Base-by-base conservation (phyloP, 2,797 vertebrate species). In the Gadopsis marmoratus region DNA sequence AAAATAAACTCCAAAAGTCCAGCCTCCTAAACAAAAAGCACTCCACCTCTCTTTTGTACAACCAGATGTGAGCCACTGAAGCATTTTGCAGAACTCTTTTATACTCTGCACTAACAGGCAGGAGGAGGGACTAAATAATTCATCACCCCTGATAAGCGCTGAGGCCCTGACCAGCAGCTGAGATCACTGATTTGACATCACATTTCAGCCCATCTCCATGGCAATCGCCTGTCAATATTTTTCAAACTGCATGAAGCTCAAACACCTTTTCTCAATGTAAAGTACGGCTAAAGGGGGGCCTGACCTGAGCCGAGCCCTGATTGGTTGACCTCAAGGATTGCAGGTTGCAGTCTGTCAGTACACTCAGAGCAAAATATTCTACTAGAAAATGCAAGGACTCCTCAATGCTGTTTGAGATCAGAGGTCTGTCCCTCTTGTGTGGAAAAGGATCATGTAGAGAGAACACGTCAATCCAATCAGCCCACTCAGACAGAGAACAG, bases 401-500 rank as follows among this genome's bases (percentile, higher is more conserved):
- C 21, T 37, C 6, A 10, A 1, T 23, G 23, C 21, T 26, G 72
- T 31, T 16, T 67, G 63, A 71, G 55, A 63, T 79, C 74, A 56
- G 69, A 68, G 76, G 82, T 65, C 58, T 68, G 77, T 47, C 14
- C 39, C 53, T 60, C 35, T 77, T 64, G 82, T 83, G 84, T 75
- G 71, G 76, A 88, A 39, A 73, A 77, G 79, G 79, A 78, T 89
- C 91, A 77, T 74, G 79, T 66, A 35, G 71, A 73, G 84, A 71
- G 83, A 88, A 85, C 78, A 82, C 43, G 71, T 84, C 90, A 88
- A 88, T 91, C 90, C 87, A 82, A 86, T 91, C 88, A 84, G 71
- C 76, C 85, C 88, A 84, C 89, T 89, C 84, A 88, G 80, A 91
- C 84, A 75, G 83, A 92, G 92, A 88, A 91, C 92, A 91, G 85